Conservation (phyloP, 2,888 invertebrate genomes). For the Ophioninae sp. region DNA sequence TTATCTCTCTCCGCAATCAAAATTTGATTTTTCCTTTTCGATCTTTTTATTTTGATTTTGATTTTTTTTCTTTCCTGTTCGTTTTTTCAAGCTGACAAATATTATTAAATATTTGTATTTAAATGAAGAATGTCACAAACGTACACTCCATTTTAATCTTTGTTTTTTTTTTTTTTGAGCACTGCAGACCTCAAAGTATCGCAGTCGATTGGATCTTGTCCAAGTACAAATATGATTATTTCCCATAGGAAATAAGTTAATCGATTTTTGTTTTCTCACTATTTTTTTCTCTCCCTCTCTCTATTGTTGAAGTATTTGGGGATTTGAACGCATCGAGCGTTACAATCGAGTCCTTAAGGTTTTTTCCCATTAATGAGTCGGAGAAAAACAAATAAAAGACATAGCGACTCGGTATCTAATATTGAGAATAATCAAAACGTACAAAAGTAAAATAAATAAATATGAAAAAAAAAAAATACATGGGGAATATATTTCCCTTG, state of each 20-base stretch:
- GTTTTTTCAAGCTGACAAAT: neutral
- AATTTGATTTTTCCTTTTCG: too few relatives aligned
- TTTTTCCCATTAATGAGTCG: too few relatives aligned
- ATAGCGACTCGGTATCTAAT: neutral
- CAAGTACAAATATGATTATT: neutral
- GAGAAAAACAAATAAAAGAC: neutral
- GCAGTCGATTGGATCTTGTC: neutral
- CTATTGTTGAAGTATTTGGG: constrained; percentile 8
- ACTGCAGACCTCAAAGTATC: too few relatives aligned
- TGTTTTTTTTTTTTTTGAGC: neutral
- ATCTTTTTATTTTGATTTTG: too few relatives aligned
- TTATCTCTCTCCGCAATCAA: too few relatives aligned
- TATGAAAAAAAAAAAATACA: neutral
- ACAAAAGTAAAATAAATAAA: constrained; percentile 35
- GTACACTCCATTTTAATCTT: neutral
- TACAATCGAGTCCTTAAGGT: neutral
- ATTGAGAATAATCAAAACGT: constrained; percentile 62
- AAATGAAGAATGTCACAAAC: neutral
- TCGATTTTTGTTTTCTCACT: neutral
- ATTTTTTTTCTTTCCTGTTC: neutral
- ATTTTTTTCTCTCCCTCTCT: neutral
- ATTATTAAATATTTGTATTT: neutral
- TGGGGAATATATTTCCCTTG: neutral
- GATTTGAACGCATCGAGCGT: neutral
- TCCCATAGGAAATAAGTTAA: neutral